phyloP scores from a whole-genome alignment of 1,140 invertebrate genomes.

The Meloidogyne floridensis region DNA sequence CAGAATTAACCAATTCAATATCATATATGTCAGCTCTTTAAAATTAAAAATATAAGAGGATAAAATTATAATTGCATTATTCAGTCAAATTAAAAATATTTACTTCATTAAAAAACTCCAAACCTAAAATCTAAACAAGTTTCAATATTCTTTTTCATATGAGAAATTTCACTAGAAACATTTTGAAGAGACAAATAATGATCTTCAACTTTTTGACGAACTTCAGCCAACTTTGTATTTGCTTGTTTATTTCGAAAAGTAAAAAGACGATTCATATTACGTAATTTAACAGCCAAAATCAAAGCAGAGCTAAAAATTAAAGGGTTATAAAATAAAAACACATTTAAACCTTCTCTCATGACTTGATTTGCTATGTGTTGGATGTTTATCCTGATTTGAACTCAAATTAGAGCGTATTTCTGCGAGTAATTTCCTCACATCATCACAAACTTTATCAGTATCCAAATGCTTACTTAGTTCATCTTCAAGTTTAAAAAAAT shows the following conservation, averaged over 20 bases:
- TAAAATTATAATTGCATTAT: too few relatives aligned
- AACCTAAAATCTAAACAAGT: slow-evolving; percentile 38
- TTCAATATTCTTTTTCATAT: slow-evolving; percentile 42
- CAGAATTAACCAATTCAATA: slow-evolving; percentile 31
- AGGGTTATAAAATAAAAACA: background rate
- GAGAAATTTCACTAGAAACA: slow-evolving; percentile 38
- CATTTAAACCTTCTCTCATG: background rate
- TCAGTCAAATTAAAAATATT: too few relatives aligned
- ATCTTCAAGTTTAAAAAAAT: background rate
- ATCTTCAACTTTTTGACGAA: slow-evolving; percentile 33
- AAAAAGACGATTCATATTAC: slow-evolving; percentile 33
- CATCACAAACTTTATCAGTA: background rate
- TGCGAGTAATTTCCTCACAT: background rate
- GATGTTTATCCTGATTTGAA: background rate
- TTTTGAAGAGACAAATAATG: slow-evolving; percentile 41
- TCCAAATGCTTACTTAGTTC: background rate
- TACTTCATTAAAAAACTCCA: slow-evolving; percentile 7
- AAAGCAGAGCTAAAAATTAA: slow-evolving; percentile 18
- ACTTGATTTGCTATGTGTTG: background rate
- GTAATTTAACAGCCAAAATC: slow-evolving; percentile 21
- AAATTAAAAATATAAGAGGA: background rate
- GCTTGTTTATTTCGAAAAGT: slow-evolving; percentile 32
- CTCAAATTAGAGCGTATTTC: background rate
- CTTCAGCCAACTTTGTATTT: slow-evolving; percentile 25
- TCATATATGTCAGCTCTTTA: slow-evolving; percentile 32